Evolutionary conservation across 2,888 invertebrate species (phyloP).

Genomic region (Gasteruption jaculator): DNA sequence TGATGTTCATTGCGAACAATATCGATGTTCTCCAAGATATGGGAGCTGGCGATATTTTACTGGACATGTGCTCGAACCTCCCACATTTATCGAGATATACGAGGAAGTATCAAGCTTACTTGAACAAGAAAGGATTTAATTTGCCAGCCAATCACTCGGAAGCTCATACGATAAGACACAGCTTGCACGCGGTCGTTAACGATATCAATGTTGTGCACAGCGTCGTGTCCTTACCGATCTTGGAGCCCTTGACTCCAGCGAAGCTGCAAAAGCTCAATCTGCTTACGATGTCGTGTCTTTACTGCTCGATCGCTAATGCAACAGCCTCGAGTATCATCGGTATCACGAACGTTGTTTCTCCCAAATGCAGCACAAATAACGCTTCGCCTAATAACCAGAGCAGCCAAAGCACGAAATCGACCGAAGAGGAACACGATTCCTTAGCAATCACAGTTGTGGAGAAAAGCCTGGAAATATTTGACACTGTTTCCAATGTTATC

Average conservation of each 20-base stretch:
- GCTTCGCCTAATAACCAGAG: slow-evolving; percentile 30
- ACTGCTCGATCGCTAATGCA: slow-evolving; percentile 73
- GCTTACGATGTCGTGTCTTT: slow-evolving; percentile 78
- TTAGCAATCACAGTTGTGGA: slow-evolving; percentile 81
- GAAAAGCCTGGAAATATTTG: slow-evolving; percentile 82
- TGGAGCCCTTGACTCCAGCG: slow-evolving; percentile 83
- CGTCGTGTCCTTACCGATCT: slow-evolving; percentile 78
- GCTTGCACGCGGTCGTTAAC: slow-evolving; percentile 74
- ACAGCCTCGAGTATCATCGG: slow-evolving; percentile 60
- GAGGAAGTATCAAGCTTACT: slow-evolving; percentile 60
- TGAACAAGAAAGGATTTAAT: slow-evolving; percentile 64
- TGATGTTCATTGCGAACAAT: slow-evolving; percentile 75
- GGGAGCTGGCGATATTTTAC: slow-evolving; percentile 75
- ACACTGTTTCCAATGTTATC: slow-evolving; percentile 74
- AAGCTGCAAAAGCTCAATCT: slow-evolving; percentile 78
- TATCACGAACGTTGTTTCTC: slow-evolving; percentile 57
- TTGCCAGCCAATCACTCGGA: slow-evolving; percentile 68
- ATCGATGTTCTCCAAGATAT: slow-evolving; percentile 73
- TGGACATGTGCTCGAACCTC: slow-evolving; percentile 77
- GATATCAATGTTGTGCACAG: slow-evolving; percentile 81
- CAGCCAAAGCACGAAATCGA: slow-evolving; percentile 38
- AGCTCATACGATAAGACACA: slow-evolving; percentile 70
- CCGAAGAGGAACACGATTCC: slow-evolving; percentile 76
- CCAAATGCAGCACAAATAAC: slow-evolving; percentile 55
- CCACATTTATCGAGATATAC: slow-evolving; percentile 65